Percentiles rank a stretch among this genome's conserved stretches.
Conservation (phyloP, 2,113 vertebrate genomes). For the Nymphicus hollandicus region DNA sequence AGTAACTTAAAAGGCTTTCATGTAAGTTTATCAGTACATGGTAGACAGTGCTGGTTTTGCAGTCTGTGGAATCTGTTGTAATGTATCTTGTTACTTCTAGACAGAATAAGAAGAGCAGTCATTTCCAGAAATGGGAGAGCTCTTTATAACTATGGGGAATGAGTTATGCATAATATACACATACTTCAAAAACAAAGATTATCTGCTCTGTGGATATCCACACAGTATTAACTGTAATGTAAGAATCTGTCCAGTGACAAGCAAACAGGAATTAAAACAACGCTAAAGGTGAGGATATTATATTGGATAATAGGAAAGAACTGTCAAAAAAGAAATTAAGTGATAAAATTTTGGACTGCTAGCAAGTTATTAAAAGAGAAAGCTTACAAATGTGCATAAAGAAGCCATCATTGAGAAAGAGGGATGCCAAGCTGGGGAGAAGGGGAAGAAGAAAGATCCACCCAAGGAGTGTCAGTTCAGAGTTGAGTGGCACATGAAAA, state of each 20-base stretch:
- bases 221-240: background rate
- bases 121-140: slow-evolving; percentile 54
- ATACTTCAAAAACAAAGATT: background rate
- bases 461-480: background rate
- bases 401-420: background rate
- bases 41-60: background rate
- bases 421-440: fast-evolving
- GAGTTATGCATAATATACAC: slow-evolving; percentile 45
- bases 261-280: background rate
- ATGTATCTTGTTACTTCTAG: background rate
- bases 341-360: background rate
- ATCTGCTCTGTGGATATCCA: background rate
- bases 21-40: background rate
- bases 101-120: background rate
- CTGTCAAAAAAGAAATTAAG: background rate
- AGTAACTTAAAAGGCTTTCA: background rate
- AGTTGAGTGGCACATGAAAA: background rate
- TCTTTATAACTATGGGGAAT: slow-evolving; percentile 5
- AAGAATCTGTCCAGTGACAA: background rate
- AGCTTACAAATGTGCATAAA: background rate
- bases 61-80: background rate
- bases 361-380: background rate
- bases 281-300: background rate
- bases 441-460: background rate
- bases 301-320: background rate